phyloP scores from a whole-genome alignment of 2,888 invertebrate species.

The Oegoconia quadripuncta region DNA sequence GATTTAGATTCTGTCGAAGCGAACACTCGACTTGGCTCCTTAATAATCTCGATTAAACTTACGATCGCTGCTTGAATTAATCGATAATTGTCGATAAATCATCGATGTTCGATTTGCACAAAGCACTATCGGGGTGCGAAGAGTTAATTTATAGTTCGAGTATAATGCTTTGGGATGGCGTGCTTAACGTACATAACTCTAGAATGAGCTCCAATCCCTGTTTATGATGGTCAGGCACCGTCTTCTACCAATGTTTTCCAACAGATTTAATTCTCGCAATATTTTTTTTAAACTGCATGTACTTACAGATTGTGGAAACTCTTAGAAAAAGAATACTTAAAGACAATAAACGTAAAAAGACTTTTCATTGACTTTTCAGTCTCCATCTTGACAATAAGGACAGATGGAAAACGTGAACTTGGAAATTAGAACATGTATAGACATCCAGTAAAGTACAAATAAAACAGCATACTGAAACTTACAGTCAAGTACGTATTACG shows the following conservation, averaged over 20 bases:
- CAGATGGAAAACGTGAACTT: too few species aligned
- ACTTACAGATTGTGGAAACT: too few species aligned
- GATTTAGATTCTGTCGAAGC: conserved; percentile 54
- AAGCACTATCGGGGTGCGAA: conserved; percentile 75
- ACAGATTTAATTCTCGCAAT: too few species aligned
- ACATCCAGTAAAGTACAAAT: too few species aligned
- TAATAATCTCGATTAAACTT: conserved; percentile 73
- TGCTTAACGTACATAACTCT: conserved; percentile 67
- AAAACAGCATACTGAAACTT: too few species aligned
- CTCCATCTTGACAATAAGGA: too few species aligned
- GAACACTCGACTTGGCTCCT: conserved; percentile 50
- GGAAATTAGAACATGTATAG: too few species aligned
- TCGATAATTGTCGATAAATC: conserved; percentile 79
- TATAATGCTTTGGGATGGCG: conserved; percentile 65
- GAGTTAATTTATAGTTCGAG: conserved; percentile 67
- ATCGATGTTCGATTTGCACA: conserved; percentile 75
- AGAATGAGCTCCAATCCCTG: conserved; percentile 53
- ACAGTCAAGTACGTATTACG: too few species aligned
- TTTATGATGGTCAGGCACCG: conserved; percentile 51
- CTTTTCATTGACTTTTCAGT: too few species aligned
- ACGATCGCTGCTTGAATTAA: conserved; percentile 78
- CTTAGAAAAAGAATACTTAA: too few species aligned
- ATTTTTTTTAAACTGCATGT: too few species aligned
- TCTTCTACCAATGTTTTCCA: conserved; percentile 14
- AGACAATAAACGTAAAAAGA: too few species aligned